Conservation (phyloP, 2,888 invertebrate species). For the Cantharis nigra region DNA sequence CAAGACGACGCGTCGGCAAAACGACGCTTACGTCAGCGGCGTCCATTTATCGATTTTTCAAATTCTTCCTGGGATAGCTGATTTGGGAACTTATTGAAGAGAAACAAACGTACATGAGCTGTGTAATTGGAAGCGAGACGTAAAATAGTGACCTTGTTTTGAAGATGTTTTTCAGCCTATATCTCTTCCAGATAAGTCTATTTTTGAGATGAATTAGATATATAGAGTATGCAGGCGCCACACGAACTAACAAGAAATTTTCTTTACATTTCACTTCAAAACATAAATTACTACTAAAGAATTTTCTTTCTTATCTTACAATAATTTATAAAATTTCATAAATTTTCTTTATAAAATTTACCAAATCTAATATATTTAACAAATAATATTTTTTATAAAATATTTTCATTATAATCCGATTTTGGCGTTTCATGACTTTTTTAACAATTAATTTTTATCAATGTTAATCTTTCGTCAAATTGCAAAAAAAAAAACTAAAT, state of each 20-base stretch:
- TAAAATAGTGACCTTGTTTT: slow-evolving; percentile 47
- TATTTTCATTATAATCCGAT: no score
- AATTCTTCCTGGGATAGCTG: slow-evolving; percentile 45
- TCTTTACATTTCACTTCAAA: background rate
- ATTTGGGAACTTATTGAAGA: slow-evolving; percentile 37
- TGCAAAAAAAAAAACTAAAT: background rate
- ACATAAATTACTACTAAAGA: background rate
- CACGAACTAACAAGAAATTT: slow-evolving; percentile 41
- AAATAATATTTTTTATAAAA: background rate
- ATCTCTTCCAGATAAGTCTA: slow-evolving; percentile 51
- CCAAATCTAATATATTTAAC: background rate
- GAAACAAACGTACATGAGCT: slow-evolving; percentile 17
- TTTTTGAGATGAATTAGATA: slow-evolving; percentile 53
- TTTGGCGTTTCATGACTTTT: background rate
- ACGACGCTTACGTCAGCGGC: slow-evolving; percentile 55
- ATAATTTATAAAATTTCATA: background rate
- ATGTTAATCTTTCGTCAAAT: background rate
- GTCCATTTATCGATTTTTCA: slow-evolving; percentile 56
- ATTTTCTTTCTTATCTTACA: background rate
- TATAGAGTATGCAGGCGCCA: slow-evolving; percentile 48
- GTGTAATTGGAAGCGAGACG: slow-evolving; percentile 33
- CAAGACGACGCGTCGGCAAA: slow-evolving; percentile 49
- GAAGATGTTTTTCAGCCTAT: slow-evolving; percentile 52
- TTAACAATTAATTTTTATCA: background rate
- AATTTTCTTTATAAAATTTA: background rate